Conservation (phyloP, 2,113 vertebrate species). For the Jaculus jaculus region DNA sequence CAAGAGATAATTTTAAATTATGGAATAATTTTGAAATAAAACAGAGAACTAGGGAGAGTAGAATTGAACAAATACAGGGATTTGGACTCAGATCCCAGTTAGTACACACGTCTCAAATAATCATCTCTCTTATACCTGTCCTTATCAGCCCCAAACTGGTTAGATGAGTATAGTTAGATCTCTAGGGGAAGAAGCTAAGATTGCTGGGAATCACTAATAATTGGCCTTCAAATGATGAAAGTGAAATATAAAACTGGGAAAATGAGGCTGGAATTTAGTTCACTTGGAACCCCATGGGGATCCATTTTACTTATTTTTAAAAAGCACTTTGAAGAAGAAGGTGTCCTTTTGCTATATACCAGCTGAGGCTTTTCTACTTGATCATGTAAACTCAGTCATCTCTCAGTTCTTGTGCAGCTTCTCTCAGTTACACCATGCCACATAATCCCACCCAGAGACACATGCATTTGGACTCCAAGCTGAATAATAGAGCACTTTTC, state of each 20-base stretch:
- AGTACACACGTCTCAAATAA: background rate
- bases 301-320: background rate
- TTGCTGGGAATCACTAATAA: constrained; percentile 30
- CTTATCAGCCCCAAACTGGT: background rate
- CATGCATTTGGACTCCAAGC: background rate
- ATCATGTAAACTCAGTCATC: background rate
- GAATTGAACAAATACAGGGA: constrained; percentile 23
- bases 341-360: background rate
- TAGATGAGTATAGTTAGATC: background rate
- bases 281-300: background rate
- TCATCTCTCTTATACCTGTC: background rate
- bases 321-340: background rate
- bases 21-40: background rate
- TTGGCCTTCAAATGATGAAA: background rate
- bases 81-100: background rate
- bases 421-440: background rate
- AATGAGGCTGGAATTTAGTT: constrained; percentile 40
- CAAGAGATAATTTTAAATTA: background rate
- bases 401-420: background rate
- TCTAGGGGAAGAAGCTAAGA: background rate
- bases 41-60: background rate
- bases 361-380: background rate
- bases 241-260: constrained; percentile 21
- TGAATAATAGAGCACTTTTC: background rate
- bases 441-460: constrained; percentile 33